Conservation (phyloP, 2,888 invertebrate species). For the Macrosiphum euphorbiae region DNA sequence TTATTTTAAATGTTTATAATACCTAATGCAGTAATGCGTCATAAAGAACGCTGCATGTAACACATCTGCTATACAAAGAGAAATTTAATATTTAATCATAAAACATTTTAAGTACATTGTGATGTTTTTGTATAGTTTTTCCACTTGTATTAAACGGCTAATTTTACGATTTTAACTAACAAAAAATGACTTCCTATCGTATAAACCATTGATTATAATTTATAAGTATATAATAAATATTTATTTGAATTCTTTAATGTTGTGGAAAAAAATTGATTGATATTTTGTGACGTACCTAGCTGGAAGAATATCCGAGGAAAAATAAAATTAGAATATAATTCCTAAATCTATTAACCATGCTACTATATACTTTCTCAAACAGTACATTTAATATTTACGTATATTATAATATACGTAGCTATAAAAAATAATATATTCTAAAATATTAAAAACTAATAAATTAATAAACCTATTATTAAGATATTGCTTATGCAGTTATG, state of each 20-base stretch:
- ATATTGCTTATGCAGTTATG: not conserved
- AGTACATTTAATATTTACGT: not conserved
- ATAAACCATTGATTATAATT: not conserved
- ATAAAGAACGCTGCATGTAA: not conserved
- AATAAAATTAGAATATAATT: not conserved
- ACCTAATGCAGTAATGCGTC: not conserved
- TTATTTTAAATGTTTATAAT: not conserved
- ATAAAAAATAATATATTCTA: not conserved
- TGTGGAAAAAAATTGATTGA: not conserved
- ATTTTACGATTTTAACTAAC: not conserved
- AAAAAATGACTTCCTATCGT: not conserved
- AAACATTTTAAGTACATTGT: not conserved
- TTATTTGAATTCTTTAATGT: not conserved
- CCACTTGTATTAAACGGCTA: not conserved
- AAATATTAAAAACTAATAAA: not conserved
- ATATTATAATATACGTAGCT: not conserved
- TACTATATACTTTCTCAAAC: not conserved
- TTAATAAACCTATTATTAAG: not conserved
- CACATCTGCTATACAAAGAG: constrained; percentile 13
- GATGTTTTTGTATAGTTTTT: not conserved
- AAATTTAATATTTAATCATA: constrained; percentile 23
- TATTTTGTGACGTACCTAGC: not conserved
- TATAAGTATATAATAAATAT: not conserved
- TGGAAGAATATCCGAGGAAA: not conserved
- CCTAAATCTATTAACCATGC: not conserved